A percentile compares a stretch with the other conserved stretches of the same genome.
Conservation (phyloP, 2,113 vertebrate genomes). For the Geococcyx californianus region DNA sequence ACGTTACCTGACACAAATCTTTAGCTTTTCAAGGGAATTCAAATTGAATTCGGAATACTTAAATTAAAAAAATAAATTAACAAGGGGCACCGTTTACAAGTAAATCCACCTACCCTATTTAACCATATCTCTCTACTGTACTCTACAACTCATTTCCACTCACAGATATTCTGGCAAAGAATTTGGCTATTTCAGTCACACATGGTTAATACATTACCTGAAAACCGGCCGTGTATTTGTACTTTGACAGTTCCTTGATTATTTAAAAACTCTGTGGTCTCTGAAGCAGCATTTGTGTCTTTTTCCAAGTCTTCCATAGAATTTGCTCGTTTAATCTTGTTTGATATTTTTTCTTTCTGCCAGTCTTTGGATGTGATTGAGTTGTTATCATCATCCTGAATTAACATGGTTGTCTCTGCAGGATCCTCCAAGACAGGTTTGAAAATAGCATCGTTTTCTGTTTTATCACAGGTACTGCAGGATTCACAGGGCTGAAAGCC, state of each 20-base stretch:
- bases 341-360: slow-evolving; percentile 89
- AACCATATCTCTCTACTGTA: neutral
- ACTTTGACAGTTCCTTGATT: slow-evolving; percentile 92
- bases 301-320: slow-evolving; percentile 87
- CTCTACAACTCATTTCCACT: neutral
- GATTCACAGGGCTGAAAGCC: slow-evolving; percentile 93
- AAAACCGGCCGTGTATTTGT: slow-evolving; percentile 84
- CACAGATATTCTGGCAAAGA: neutral
- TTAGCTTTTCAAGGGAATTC: neutral
- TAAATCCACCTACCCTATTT: neutral
- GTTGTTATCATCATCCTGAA: slow-evolving; percentile 86
- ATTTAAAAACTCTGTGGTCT: slow-evolving; percentile 81
- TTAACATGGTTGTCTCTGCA: slow-evolving; percentile 90
- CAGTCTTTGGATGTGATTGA: slow-evolving; percentile 81
- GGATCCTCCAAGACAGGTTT: slow-evolving; percentile 78
- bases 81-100: neutral
- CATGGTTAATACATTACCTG: slow-evolving; percentile 74
- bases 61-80: neutral
- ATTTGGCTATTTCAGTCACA: neutral
- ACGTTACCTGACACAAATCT: neutral
- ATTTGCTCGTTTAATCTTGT: slow-evolving; percentile 81
- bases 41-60: neutral
- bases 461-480: slow-evolving; percentile 85
- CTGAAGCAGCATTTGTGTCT: slow-evolving; percentile 81
- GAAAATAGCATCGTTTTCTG: slow-evolving; percentile 79